Percentiles rank a stretch among this genome's conserved stretches.
These are phyloP conservation scores for Podarcis muralis DNA, from an alignment of 2,113 vertebrate species.

Conservation along the genomic window DNA sequence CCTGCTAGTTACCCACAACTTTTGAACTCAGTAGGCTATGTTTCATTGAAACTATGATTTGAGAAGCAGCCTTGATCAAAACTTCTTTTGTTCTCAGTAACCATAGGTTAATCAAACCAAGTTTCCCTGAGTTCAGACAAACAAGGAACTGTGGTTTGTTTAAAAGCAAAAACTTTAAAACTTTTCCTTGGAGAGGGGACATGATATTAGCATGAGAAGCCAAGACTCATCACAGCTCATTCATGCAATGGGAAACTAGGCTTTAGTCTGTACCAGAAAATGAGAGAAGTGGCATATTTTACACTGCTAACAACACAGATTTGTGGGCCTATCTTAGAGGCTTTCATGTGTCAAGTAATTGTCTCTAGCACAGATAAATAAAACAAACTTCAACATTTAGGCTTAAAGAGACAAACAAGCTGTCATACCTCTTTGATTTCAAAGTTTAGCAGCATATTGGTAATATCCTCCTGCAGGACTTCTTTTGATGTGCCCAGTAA, in stretches of 20 bases:
- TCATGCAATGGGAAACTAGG: background rate
- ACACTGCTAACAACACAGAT: background rate
- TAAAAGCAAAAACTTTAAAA: background rate
- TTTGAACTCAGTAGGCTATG: background rate
- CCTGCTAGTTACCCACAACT: background rate
- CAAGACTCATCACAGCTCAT: background rate
- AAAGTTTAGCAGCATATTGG: conserved; percentile 88
- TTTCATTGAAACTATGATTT: background rate
- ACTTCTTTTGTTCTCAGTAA: background rate
- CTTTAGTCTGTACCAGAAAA: background rate
- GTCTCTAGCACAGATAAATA: background rate
- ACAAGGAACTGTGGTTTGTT: background rate
- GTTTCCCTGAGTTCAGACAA: background rate
- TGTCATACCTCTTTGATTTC: conserved; percentile 88
- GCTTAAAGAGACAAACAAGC: background rate
- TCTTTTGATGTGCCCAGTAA: conserved; percentile 21
- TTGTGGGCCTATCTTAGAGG: background rate
- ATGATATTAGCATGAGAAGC: background rate
- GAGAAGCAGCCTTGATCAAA: background rate
- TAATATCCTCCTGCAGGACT: conserved; percentile 68
- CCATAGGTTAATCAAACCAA: background rate
- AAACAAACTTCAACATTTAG: too few species aligned
- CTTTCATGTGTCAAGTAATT: background rate
- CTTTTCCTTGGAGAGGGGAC: background rate
- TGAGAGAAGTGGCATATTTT: background rate